These are phyloP conservation scores for Cyprinodon brontotheroides DNA, from an alignment of 2,113 vertebrate genomes.

Conservation along the genomic window DNA sequence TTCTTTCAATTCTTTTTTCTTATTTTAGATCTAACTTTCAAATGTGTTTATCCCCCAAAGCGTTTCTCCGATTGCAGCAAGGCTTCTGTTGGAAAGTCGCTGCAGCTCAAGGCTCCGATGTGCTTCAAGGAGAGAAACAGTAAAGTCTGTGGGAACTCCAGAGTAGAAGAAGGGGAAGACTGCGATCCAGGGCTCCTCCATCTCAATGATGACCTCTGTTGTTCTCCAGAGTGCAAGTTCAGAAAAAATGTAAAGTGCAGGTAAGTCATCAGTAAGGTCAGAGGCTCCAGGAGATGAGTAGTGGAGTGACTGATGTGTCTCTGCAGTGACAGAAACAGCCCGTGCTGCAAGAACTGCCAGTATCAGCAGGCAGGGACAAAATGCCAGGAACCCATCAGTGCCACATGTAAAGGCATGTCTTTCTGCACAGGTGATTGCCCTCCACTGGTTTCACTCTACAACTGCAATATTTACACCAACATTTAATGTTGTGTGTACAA, in stretches of 20 bases:
- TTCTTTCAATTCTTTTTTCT: background rate
- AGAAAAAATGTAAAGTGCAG: constrained; percentile 84
- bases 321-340: constrained; percentile 93
- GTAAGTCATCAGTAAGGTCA: constrained; percentile 66
- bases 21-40: background rate
- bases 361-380: constrained; percentile 85
- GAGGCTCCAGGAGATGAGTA: background rate
- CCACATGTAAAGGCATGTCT: constrained; percentile 93
- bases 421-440: constrained; percentile 88
- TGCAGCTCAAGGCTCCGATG: constrained; percentile 85
- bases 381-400: constrained; percentile 95
- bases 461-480: constrained; percentile 8
- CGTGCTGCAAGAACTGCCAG: constrained; percentile 89
- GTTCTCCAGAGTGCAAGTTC: constrained; percentile 86
- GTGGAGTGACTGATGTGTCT: background rate
- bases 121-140: constrained; percentile 95
- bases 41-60: constrained; percentile 64
- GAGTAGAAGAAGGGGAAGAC: constrained; percentile 94
- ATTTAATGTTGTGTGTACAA: background rate
- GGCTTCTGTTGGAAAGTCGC: constrained; percentile 89
- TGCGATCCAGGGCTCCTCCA: constrained; percentile 93
- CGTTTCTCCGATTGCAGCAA: constrained; percentile 97
- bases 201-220: constrained; percentile 88
- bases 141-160: constrained; percentile 95
- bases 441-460: constrained; percentile 29